A percentile compares a stretch with the other conserved stretches of the same genome.
Conservation (phyloP, 2,113 vertebrate genomes). For the Eidolon helvum region DNA sequence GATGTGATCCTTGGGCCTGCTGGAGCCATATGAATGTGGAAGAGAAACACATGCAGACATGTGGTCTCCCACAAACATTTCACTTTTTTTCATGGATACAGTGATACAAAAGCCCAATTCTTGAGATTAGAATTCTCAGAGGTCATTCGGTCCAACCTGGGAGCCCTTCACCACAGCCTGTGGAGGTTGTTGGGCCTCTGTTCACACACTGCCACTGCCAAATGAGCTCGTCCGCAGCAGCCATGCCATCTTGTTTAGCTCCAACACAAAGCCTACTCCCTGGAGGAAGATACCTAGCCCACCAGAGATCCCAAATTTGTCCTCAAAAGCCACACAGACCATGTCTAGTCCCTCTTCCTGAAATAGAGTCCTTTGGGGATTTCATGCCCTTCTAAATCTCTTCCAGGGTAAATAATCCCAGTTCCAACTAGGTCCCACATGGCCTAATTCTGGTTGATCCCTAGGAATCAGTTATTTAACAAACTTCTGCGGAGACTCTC, state of each 20-base stretch:
- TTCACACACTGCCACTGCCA: background rate
- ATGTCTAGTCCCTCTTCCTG: background rate
- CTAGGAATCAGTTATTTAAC: background rate
- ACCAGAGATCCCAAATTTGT: background rate
- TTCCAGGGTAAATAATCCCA: background rate
- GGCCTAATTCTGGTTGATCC: background rate
- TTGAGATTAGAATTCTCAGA: background rate
- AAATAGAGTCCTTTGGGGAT: background rate
- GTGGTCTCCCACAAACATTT: background rate
- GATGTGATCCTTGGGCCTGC: background rate
- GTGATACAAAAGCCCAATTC: background rate
- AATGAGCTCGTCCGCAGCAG: background rate
- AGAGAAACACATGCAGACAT: background rate
- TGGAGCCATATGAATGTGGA: background rate
- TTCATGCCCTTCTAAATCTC: conserved; percentile 28
- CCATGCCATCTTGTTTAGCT: background rate
- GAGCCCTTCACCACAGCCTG: background rate
- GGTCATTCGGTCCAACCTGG: background rate
- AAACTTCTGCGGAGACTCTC: background rate
- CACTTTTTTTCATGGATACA: background rate
- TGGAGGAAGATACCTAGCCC: background rate
- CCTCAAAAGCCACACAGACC: background rate
- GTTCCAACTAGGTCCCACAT: background rate
- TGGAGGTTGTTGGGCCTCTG: background rate
- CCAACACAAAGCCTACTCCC: background rate